A percentile compares a stretch with the other conserved stretches of the same genome.
Conservation (phyloP, 2,888 invertebrate species). For the Andrena hattorfiana region DNA sequence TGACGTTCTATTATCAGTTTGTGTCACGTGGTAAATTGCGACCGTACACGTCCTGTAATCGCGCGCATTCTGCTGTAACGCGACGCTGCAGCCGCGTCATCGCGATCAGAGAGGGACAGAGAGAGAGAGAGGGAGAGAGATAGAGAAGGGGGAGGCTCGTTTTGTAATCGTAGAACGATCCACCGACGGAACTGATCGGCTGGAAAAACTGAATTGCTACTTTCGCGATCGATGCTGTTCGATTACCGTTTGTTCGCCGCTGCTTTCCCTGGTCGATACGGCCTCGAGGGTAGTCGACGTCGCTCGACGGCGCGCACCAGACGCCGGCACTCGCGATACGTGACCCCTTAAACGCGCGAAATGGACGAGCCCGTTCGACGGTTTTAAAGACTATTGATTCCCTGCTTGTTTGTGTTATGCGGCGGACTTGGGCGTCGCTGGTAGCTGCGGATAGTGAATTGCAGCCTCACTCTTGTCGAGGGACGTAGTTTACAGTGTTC, state of each 20-base stretch:
- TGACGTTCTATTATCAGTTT: conserved; percentile 51
- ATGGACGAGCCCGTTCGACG: too few relatives aligned
- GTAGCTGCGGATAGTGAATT: too few relatives aligned
- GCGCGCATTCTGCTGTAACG: conserved; percentile 36
- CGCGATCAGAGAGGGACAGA: background rate
- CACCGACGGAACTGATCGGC: conserved; percentile 17
- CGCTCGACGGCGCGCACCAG: background rate
- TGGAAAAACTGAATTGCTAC: conserved; percentile 8
- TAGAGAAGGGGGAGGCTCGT: background rate
- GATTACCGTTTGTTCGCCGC: background rate
- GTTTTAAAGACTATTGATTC: too few relatives aligned
- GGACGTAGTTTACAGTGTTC: too few relatives aligned
- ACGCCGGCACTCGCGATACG: too few relatives aligned
- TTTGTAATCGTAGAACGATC: conserved; percentile 46
- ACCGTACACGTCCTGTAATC: conserved; percentile 35
- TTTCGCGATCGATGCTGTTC: background rate
- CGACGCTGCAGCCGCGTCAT: conserved; percentile 12
- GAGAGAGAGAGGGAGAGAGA: too few relatives aligned
- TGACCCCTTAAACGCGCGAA: too few relatives aligned
- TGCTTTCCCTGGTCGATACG: background rate
- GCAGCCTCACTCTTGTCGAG: too few relatives aligned
- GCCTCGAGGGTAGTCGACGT: background rate
- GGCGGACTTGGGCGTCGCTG: too few relatives aligned
- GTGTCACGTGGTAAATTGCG: conserved; percentile 46
- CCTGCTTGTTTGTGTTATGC: too few relatives aligned